Conservation (phyloP, 2,888 invertebrate genomes). For the Hedya salicella region DNA sequence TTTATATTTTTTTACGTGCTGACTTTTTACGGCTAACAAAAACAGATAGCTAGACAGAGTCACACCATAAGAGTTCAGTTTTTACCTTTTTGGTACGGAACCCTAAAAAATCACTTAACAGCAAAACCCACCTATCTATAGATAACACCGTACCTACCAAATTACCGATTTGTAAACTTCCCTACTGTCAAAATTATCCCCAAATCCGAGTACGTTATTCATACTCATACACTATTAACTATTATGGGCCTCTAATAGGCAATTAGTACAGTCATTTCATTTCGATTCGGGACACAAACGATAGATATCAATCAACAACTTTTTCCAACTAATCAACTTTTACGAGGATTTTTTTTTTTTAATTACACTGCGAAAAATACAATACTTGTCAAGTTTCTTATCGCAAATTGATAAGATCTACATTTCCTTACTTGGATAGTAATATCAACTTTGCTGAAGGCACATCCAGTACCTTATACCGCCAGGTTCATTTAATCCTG, state of each 20-base stretch:
- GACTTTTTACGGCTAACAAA: too few relatives aligned
- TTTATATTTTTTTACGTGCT: too few relatives aligned
- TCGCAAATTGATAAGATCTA: background rate
- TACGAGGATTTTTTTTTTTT: slow-evolving; percentile 37
- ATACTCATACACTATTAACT: background rate
- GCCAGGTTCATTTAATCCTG: slow-evolving; percentile 17
- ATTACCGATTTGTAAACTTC: too few relatives aligned
- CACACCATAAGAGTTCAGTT: too few relatives aligned
- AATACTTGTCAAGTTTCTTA: background rate
- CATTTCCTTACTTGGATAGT: slow-evolving; percentile 1
- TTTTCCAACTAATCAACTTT: slow-evolving; percentile 35
- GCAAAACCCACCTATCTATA: too few relatives aligned
- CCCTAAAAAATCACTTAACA: too few relatives aligned
- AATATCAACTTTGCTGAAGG: slow-evolving; percentile 13
- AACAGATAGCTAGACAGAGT: too few relatives aligned
- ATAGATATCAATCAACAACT: slow-evolving; percentile 39
- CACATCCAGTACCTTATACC: slow-evolving; percentile 17
- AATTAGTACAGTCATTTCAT: slow-evolving; percentile 29
- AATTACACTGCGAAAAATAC: slow-evolving; percentile 4
- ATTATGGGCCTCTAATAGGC: slow-evolving; percentile 6
- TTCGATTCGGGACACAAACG: slow-evolving; percentile 33
- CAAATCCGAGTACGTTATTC: background rate
- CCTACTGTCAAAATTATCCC: too few relatives aligned
- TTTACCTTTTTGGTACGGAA: too few relatives aligned
- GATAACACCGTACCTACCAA: too few relatives aligned